Conservation (phyloP, 2,888 invertebrate genomes). For the Drosophila rellima region DNA sequence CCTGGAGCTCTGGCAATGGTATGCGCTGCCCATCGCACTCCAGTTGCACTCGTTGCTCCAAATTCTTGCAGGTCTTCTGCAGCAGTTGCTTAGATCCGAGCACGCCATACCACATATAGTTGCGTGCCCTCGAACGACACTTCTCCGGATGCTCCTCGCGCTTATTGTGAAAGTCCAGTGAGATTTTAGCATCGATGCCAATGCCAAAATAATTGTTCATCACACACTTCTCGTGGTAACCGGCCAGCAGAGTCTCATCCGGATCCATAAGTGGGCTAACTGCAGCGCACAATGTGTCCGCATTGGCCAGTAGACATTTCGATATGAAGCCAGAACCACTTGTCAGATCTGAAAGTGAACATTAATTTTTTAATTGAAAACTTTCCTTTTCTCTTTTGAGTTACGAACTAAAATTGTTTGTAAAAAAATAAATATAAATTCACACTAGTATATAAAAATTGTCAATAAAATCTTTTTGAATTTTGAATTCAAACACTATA, state of each 20-base stretch:
- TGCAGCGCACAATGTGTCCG: slow-evolving; percentile 97
- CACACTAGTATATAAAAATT: too few relatives aligned
- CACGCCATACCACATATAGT: slow-evolving; percentile 98
- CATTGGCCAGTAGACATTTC: slow-evolving; percentile 97
- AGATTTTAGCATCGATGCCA: slow-evolving; percentile 98
- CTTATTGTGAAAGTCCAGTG: slow-evolving; percentile 98
- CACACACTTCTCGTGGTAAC: slow-evolving; percentile 96
- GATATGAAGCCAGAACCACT: slow-evolving; percentile 95
- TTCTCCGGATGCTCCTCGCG: slow-evolving; percentile 99
- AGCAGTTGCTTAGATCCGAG: slow-evolving; percentile 91
- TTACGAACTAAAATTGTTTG: too few relatives aligned
- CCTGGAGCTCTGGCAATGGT: slow-evolving; percentile 97
- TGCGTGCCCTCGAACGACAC: slow-evolving; percentile 96
- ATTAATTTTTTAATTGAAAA: not conserved
- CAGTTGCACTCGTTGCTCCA: slow-evolving; percentile 97
- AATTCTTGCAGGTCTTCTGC: slow-evolving; percentile 97
- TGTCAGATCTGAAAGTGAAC: slow-evolving; percentile 77
- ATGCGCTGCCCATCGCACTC: slow-evolving; percentile 99
- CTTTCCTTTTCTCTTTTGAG: too few relatives aligned
- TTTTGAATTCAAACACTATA: not conserved
- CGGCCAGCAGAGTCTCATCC: slow-evolving; percentile 94
- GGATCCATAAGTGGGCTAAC: slow-evolving; percentile 98
- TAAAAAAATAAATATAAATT: too few relatives aligned
- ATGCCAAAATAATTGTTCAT: slow-evolving; percentile 99
- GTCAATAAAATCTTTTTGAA: too few relatives aligned